phyloP scores from a whole-genome alignment of 2,888 invertebrate species.

The Nomada flava region DNA sequence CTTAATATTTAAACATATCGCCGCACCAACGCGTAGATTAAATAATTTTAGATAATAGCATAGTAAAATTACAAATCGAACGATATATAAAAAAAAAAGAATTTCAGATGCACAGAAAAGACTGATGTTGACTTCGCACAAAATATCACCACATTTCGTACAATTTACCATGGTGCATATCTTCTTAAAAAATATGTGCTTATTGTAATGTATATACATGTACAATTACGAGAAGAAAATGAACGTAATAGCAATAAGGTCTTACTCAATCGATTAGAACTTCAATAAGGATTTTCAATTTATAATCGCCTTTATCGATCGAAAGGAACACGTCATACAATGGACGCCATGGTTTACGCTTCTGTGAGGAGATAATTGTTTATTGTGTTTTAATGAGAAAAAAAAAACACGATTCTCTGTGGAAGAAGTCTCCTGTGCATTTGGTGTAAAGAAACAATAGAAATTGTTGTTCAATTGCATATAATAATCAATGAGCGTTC shows the following conservation, averaged over 20 bases:
- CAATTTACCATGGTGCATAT: no score
- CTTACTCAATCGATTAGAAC: background rate
- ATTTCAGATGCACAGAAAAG: no score
- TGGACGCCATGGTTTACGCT: conserved; percentile 62
- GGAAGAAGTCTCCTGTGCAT: conserved; percentile 46
- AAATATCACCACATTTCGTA: no score
- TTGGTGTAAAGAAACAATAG: conserved; percentile 40
- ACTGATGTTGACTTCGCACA: no score
- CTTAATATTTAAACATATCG: conserved; percentile 15
- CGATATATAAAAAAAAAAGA: no score
- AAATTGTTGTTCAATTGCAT: conserved; percentile 38
- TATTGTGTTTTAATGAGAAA: conserved; percentile 56
- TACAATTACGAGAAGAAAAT: background rate
- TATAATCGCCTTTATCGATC: conserved; percentile 48
- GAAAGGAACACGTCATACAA: conserved; percentile 64
- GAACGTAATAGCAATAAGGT: background rate
- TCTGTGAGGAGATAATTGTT: conserved; percentile 52
- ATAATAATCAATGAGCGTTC: conserved; percentile 56
- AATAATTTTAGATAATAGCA: background rate
- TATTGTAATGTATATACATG: background rate
- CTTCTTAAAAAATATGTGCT: no score
- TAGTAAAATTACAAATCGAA: no score
- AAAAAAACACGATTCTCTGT: conserved; percentile 28
- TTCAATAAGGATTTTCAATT: conserved; percentile 28
- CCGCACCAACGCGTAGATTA: background rate